Evolutionary conservation across 2,888 invertebrate genomes (phyloP).

Genomic region (Cheilosia impressa): DNA sequence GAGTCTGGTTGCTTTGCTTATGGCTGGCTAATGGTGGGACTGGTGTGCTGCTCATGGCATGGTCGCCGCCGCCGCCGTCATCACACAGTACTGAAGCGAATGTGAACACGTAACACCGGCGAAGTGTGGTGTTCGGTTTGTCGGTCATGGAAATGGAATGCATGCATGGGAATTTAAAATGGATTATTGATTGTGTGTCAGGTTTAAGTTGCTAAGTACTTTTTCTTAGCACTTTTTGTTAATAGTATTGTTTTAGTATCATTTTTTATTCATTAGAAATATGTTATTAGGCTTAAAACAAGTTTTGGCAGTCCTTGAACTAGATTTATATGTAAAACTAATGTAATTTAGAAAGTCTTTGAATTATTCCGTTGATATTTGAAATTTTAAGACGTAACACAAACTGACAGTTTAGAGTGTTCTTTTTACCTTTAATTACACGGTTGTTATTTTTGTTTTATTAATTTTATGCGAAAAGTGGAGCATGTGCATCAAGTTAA

Average conservation of each 20-base stretch:
- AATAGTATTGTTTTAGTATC: neutral
- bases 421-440: no score
- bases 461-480: no score
- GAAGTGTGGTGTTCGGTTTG: slow-evolving; percentile 69
- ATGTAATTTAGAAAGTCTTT: no score
- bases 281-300: no score
- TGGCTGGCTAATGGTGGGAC: slow-evolving; percentile 43
- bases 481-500: no score
- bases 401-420: no score
- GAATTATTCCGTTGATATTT: no score
- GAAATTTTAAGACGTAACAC: no score
- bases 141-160: slow-evolving; percentile 75
- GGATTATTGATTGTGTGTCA: slow-evolving; percentile 74
- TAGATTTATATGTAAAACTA: no score
- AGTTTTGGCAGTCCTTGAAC: no score
- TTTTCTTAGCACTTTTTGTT: slow-evolving; percentile 29
- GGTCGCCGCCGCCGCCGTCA: slow-evolving; percentile 37
- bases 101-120: slow-evolving; percentile 69
- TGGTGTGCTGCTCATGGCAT: slow-evolving; percentile 63
- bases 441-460: no score
- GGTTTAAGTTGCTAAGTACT: slow-evolving; percentile 69
- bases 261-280: neutral
- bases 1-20: slow-evolving; percentile 71
- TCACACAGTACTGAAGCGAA: slow-evolving; percentile 45
- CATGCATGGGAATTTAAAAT: slow-evolving; percentile 74